phyloP scores from a whole-genome alignment of 2,113 vertebrate genomes.

The Tragelaphus buxtoni region DNA sequence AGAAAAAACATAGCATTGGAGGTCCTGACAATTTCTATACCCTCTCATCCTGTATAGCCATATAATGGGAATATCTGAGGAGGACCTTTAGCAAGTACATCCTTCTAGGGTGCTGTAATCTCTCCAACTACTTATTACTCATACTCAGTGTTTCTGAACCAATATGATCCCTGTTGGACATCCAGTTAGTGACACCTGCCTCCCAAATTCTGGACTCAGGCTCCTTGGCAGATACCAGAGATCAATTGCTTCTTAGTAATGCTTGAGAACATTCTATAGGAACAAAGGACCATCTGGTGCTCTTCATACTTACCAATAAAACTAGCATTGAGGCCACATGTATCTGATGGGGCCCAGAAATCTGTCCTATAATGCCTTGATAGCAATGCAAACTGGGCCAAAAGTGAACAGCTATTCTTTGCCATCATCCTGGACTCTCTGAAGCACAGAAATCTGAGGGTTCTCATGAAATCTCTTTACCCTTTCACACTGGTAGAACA shows the following conservation, averaged over 20 bases:
- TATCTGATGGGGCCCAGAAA: not conserved
- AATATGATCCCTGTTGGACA: not conserved
- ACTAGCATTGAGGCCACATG: not conserved
- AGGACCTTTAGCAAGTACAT: not conserved
- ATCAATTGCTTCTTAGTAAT: not conserved
- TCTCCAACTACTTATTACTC: not conserved
- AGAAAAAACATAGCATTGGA: not conserved
- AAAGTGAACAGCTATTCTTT: not conserved
- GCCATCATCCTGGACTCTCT: not conserved
- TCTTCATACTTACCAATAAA: not conserved
- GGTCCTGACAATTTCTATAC: not conserved
- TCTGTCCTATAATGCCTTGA: not conserved
- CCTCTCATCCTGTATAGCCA: not conserved
- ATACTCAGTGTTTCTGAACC: not conserved
- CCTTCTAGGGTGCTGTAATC: not conserved
- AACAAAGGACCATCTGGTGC: not conserved
- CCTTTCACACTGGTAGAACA: not conserved
- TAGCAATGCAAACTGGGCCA: not conserved
- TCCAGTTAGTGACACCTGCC: not conserved
- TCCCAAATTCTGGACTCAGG: not conserved
- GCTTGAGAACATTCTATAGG: not conserved
- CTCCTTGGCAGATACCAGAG: not conserved
- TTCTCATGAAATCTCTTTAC: not conserved
- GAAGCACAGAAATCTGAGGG: not conserved
- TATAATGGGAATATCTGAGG: not conserved